phyloP scores from a whole-genome alignment of 2,888 invertebrate genomes.

The Eupithecia dodoneata region DNA sequence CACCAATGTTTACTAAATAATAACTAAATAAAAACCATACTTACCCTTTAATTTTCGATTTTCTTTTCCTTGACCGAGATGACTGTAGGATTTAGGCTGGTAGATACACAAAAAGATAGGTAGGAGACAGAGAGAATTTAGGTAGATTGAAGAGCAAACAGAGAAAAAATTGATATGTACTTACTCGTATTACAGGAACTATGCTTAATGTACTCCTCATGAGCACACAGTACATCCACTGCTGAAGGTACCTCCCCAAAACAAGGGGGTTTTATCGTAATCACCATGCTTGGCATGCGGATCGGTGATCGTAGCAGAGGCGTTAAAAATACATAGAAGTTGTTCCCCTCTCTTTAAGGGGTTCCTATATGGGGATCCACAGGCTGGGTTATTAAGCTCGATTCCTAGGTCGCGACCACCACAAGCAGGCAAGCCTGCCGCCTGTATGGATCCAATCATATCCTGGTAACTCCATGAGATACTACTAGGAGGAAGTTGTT shows the following conservation, averaged over 20 bases:
- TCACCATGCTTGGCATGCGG: background rate
- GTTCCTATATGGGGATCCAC: too few relatives aligned
- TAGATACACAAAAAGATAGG: background rate
- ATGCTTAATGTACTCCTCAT: background rate
- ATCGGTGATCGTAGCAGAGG: background rate
- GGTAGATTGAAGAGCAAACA: background rate
- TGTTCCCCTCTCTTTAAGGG: background rate
- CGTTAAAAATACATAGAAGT: background rate
- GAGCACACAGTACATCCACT: background rate
- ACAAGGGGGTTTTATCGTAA: too few relatives aligned
- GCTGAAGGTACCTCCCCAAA: background rate
- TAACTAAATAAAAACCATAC: background rate
- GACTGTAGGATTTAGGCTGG: background rate
- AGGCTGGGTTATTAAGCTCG: too few relatives aligned
- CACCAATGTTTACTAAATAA: background rate
- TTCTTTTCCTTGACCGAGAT: background rate
- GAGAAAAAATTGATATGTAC: background rate
- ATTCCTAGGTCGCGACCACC: too few relatives aligned
- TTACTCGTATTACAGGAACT: background rate
- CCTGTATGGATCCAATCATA: background rate
- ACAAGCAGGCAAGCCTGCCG: background rate
- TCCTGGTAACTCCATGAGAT: background rate
- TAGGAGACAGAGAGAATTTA: background rate
- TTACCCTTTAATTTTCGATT: background rate
- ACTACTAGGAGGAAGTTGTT: background rate